Base-by-base conservation (phyloP, 2,888 invertebrate genomes). In the Poecilus cupreus region DNA sequence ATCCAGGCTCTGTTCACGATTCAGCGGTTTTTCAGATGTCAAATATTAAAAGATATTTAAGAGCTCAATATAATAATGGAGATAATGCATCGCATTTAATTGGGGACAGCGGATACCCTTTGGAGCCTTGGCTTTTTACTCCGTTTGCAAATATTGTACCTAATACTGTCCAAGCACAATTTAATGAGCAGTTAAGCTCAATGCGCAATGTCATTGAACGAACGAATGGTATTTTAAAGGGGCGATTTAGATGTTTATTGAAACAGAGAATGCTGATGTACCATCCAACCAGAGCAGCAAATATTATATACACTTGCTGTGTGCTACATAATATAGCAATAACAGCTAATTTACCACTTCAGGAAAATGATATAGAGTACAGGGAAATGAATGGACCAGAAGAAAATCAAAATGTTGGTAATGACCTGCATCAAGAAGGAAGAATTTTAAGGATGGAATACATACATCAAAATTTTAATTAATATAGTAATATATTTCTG, bases 91-190 rank as follows among this genome's bases (percentile, higher is more conserved):
- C 72, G 13, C 72, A 74, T 46, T 20, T 74, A 18, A 74, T 74
- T 20, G 72, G 72, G 18, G 76, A 76, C 60, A 76, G 76, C 24
- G 75, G 75, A 10, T 75, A 54, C 22, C 75, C 54, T n/a, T n/a
- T n/a, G n/a, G n/a, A n/a, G n/a, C n/a, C 76, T 24, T 76, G 76
- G 76, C 26, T 76, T 24, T 76, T 76, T 57, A 57, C 76, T 20
- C 76, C 76, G 13, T 26, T 76, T 57, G 18, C 16, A 26, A 76
- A 76, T 54, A 24, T 46, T 18, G 46, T 46, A n/a, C 22, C 51
- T 18, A 57, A 32, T n/a, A 54, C 37, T 10, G 11, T 22, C 16
- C 51, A 76, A 54, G 20, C 37, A 16, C 16, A 26, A 76, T 76
- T 57, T 46, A 76, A 76, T 51, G 24, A 26, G 26, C 20, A 57